Conservation (phyloP, 2,797 vertebrate species). For the Hoplostethus mediterraneus region DNA sequence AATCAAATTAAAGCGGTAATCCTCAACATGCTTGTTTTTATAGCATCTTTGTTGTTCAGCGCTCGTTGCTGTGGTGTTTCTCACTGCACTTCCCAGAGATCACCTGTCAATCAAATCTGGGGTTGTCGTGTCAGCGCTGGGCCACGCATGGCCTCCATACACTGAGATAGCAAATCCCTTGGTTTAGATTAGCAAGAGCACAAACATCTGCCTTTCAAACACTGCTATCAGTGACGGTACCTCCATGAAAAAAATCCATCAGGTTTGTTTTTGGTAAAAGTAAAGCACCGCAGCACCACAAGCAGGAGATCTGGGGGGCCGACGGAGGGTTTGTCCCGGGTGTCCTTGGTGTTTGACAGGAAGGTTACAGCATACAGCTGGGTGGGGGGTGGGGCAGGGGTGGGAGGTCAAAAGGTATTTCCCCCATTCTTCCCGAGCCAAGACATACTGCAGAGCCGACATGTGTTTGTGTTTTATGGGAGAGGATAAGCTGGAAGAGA, state of each 20-base stretch:
- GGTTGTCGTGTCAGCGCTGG: background rate
- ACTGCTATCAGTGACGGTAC: conserved; percentile 32
- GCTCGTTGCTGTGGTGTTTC: no score
- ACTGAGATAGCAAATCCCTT: conserved; percentile 22
- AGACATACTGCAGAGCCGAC: background rate
- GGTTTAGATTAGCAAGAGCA: conserved; percentile 42
- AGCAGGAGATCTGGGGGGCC: no score
- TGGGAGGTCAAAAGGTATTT: background rate
- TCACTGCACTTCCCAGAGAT: no score
- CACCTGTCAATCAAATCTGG: no score
- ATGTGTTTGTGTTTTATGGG: conserved; percentile 18
- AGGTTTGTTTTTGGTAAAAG: background rate
- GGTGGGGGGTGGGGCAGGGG: background rate
- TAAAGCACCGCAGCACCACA: background rate
- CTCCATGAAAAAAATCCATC: conserved; percentile 4
- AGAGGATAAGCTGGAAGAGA: background rate
- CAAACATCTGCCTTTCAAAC: conserved; percentile 67
- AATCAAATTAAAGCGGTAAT: background rate
- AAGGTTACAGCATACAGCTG: conserved; percentile 2
- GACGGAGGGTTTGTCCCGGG: no score
- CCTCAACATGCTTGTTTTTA: background rate
- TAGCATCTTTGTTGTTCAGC: no score
- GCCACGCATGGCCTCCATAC: conserved; percentile 30
- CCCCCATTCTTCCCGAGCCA: background rate
- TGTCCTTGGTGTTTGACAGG: conserved; percentile 44